Base-by-base conservation (phyloP, 2,113 vertebrate species). In the Ameiurus melas region DNA sequence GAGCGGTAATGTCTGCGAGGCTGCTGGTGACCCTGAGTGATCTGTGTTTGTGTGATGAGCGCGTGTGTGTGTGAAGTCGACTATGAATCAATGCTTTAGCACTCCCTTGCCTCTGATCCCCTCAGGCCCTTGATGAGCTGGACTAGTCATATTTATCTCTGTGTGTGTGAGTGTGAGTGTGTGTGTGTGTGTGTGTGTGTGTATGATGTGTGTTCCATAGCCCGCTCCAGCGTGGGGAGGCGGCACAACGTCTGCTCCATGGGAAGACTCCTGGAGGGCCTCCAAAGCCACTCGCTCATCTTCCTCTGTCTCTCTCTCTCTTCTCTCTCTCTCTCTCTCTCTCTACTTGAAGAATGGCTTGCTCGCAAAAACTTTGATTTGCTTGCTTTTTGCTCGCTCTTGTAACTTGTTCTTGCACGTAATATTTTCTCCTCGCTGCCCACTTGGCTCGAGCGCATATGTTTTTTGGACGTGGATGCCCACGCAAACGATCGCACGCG, bases 221-320 rank as follows among this genome's bases (percentile, higher is more conserved):
- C 71, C 77, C 39, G 36, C 68, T 87, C 85, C 86, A 84, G 66
- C 33, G 66, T 71, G 75, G 83, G 85, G 89, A 90, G 90, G 87
- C 84, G 73, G 80, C 85, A 64, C 85, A 85, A 83, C 85, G 86
- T 89, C 90, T 88, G 88, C 90, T 88, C 62, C 89, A 91, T 91
- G 87, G 88, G 90, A 92, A 92, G 90, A 90, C 86, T 82, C 85
- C 89, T 93, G 92, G 91, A 93, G 85, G 89, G 86, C 84, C 90
- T 91, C 91, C 92, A 93, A 90, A 85, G 91, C 88, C 87, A 71
- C 90, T 86, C 88, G 53, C 85, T 84, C 80, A 84, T 77, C 85
- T 83, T 64, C 55, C 85, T 70, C 87, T 88, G 87, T 78, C 79
- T 58, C 47, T 55, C 58, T 64, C 85, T 88, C 78, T 88, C 51